These are phyloP conservation scores for Beaufortia kweichowensis DNA, from an alignment of 2,113 vertebrate species.

Conservation along the genomic window DNA sequence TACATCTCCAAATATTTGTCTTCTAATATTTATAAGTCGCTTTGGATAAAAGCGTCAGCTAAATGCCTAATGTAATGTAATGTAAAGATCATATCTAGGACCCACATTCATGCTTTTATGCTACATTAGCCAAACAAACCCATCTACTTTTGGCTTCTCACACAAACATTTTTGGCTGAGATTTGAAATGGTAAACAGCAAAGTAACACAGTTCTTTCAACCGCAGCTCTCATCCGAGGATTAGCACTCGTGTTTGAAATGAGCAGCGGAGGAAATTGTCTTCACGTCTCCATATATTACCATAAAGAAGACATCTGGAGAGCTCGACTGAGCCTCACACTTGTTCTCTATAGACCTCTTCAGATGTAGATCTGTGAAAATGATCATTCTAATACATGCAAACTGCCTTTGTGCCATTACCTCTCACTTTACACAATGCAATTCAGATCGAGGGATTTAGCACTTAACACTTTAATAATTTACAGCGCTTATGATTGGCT, in stretches of 20 bases:
- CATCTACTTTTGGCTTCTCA: too few species aligned
- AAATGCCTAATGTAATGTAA: too few species aligned
- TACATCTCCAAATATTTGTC: too few species aligned
- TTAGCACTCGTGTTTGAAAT: not conserved
- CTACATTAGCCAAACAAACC: too few species aligned
- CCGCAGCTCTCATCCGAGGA: not conserved
- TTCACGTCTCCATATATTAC: constrained; percentile 1
- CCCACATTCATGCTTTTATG: too few species aligned
- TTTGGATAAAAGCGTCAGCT: too few species aligned
- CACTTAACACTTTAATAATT: not conserved
- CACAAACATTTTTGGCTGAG: too few species aligned
- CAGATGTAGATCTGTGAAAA: constrained; percentile 14
- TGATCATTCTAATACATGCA: not conserved
- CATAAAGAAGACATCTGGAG: constrained; percentile 25
- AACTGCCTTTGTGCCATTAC: not conserved
- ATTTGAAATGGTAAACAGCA: constrained; percentile 60
- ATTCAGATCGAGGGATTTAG: not conserved
- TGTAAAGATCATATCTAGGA: too few species aligned
- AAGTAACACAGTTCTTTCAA: not conserved
- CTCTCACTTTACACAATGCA: not conserved
- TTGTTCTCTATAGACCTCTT: constrained; percentile 21
- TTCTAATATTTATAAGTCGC: too few species aligned
- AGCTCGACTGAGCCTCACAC: not conserved
- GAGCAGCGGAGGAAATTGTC: not conserved
- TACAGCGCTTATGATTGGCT: not conserved